Evolutionary conservation across 1,140 invertebrate species (phyloP).

Genomic region (Calycopis cecrops): DNA sequence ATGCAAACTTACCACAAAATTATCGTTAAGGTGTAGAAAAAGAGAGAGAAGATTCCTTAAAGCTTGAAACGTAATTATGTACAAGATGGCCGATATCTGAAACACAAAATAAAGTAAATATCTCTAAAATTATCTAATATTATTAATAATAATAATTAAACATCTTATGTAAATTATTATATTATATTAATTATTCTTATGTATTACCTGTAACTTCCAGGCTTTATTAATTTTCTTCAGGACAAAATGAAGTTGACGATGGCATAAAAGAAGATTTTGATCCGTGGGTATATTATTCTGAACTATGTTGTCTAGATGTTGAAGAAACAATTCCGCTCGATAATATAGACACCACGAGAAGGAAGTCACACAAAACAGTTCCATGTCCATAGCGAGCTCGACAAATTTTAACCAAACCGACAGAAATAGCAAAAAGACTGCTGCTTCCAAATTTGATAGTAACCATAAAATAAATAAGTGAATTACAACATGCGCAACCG

Average conservation of each 20-base stretch:
- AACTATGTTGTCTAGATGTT: neutral
- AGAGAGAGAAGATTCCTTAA: neutral
- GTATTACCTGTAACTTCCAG: conserved; percentile 13
- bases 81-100: conserved; percentile 2
- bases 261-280: conserved; percentile 4
- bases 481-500: neutral
- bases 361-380: neutral
- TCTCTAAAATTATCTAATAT: neutral
- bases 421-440: neutral
- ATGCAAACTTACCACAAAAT: neutral
- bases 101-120: neutral
- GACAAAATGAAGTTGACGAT: conserved; percentile 13
- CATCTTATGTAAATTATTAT: too few relatives aligned
- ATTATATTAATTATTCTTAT: too few relatives aligned
- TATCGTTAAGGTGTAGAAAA: conserved; percentile 2
- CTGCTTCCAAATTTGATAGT: neutral
- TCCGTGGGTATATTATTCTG: neutral
- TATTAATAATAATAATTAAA: too few relatives aligned
- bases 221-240: conserved; percentile 14
- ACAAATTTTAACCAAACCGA: neutral
- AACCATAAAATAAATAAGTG: neutral
- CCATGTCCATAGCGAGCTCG: conserved; percentile 1
- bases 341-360: neutral
- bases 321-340: neutral
- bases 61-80: conserved; percentile 8